Conservation (phyloP, 2,113 vertebrate genomes). For the Nerophis lumbriciformis region DNA sequence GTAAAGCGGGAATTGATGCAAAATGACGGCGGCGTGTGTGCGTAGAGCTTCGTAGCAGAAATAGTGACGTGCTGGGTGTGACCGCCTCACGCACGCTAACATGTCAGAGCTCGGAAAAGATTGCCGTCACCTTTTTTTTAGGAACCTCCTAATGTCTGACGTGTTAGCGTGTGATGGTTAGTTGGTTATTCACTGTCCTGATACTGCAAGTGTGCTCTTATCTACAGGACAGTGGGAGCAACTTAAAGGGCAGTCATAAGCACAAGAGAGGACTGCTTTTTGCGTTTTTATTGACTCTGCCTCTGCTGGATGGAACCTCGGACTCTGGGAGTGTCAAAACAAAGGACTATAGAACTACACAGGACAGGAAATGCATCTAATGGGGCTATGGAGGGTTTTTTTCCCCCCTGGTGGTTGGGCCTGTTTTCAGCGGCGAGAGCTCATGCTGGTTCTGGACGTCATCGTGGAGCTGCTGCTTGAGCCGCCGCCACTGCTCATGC, state of each 20-base stretch:
- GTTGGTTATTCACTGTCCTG: constrained; percentile 34
- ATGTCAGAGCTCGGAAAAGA: constrained; percentile 7
- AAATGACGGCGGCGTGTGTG: constrained; percentile 30
- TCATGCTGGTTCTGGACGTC: neutral
- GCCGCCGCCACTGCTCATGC: constrained; percentile 1
- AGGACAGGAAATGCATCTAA: neutral
- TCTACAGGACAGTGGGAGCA: constrained; percentile 43
- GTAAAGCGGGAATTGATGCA: constrained; percentile 35
- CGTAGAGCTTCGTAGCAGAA: constrained; percentile 28
- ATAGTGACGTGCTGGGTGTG: constrained; percentile 13
- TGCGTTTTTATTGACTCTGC: constrained; percentile 24
- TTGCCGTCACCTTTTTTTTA: too few relatives aligned
- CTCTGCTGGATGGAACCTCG: constrained; percentile 24
- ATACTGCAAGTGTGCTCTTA: constrained; percentile 46
- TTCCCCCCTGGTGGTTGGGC: neutral
- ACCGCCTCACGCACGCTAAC: constrained; percentile 37
- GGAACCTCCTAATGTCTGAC: constrained; percentile 1
- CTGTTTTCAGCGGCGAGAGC: accelerated
- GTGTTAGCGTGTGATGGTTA: constrained; percentile 11
- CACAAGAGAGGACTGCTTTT: constrained; percentile 45
- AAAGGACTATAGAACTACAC: neutral
- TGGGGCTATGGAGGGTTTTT: constrained; percentile 2
- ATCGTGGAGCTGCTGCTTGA: constrained; percentile 1
- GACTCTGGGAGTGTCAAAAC: constrained; percentile 11
- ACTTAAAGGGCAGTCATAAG: constrained; percentile 45